These are phyloP conservation scores for Gavialis gangeticus DNA, from an alignment of 2,113 vertebrate species.

Conservation along the genomic window DNA sequence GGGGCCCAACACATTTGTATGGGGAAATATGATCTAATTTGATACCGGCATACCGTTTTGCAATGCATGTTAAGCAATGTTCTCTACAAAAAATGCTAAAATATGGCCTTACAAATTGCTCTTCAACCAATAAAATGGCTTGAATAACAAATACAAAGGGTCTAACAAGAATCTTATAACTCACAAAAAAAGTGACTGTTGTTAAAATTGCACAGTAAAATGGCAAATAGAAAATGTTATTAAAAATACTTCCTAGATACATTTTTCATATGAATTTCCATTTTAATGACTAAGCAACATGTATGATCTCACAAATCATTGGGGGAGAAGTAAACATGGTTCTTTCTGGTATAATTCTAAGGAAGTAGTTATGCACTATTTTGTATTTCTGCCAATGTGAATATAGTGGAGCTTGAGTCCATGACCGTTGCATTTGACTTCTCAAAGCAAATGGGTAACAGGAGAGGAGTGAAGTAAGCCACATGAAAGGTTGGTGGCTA, in stretches of 20 bases:
- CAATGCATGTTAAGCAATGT: not conserved
- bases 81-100: slow-evolving; percentile 24
- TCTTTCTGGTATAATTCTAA: slow-evolving; percentile 40
- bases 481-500: not conserved
- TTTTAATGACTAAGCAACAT: not conserved
- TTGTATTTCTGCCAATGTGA: slow-evolving; percentile 59
- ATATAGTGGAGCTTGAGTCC: slow-evolving; percentile 57
- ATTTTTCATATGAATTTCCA: not conserved
- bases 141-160: not conserved
- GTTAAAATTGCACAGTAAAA: slow-evolving; percentile 7
- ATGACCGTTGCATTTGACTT: slow-evolving; percentile 67
- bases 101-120: slow-evolving; percentile 41
- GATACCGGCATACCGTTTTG: slow-evolving; percentile 18
- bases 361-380: slow-evolving; percentile 72
- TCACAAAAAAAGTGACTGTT: slow-evolving; percentile 39
- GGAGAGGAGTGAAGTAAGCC: not conserved
- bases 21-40: not conserved
- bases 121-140: slow-evolving; percentile 20
- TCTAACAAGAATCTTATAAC: not conserved
- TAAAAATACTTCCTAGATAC: not conserved
- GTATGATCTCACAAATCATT: not conserved
- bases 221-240: slow-evolving; percentile 2
- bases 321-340: not conserved
- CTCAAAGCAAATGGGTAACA: slow-evolving; percentile 33
- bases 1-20: not conserved